A percentile compares a stretch with the other conserved stretches of the same genome.
These are phyloP conservation scores for Diachasma alloeum DNA, from an alignment of 1,140 invertebrate genomes.

Conservation along the genomic window DNA sequence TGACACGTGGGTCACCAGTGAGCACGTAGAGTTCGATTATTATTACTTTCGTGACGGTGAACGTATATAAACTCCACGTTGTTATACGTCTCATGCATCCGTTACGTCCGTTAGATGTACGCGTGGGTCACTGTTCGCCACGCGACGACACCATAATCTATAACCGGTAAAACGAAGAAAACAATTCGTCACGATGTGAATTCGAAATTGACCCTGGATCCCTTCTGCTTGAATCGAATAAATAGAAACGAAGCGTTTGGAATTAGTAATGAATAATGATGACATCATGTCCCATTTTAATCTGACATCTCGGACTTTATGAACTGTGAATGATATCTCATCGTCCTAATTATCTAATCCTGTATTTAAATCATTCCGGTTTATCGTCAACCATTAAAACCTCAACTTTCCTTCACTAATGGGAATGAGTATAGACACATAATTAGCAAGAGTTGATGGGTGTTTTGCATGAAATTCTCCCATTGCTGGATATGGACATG, in stretches of 20 bases:
- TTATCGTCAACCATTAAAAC: neutral
- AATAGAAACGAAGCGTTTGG: neutral
- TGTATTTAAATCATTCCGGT: neutral
- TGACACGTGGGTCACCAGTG: neutral
- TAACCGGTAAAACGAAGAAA: neutral
- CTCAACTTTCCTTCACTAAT: neutral
- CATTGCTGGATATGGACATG: too few relatives aligned
- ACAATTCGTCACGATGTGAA: slow-evolving; percentile 4
- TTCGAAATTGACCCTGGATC: neutral
- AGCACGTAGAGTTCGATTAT: slow-evolving; percentile 12
- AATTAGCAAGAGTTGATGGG: too few relatives aligned
- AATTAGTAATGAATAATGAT: neutral
- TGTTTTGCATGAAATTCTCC: too few relatives aligned
- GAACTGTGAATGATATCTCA: neutral
- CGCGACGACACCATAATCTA: slow-evolving; percentile 10
- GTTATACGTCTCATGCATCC: neutral
- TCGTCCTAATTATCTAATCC: neutral
- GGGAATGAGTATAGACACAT: too few relatives aligned
- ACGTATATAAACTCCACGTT: slow-evolving; percentile 1
- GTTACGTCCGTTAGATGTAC: slow-evolving; percentile 17
- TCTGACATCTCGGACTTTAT: neutral
- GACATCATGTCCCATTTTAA: neutral
- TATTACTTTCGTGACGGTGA: slow-evolving; percentile 12
- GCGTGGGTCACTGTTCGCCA: slow-evolving; percentile 12
- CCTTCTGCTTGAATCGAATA: neutral